Conservation (phyloP, 2,113 vertebrate species). For the Phylloscopus trochilus region DNA sequence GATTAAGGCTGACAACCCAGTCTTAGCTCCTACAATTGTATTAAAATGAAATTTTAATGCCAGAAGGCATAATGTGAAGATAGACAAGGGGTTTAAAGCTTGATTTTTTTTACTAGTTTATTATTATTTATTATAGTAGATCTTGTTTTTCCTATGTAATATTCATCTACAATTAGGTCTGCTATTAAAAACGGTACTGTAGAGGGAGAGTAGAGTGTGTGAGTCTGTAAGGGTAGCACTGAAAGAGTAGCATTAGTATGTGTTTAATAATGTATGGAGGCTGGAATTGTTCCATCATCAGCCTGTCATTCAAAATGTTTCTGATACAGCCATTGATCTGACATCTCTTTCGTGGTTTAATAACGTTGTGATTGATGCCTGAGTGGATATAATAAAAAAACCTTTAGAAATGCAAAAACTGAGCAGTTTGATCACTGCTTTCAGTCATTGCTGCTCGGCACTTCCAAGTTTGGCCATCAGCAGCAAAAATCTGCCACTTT, state of each 20-base stretch:
- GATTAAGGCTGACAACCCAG: neutral
- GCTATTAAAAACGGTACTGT: neutral
- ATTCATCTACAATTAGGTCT: neutral
- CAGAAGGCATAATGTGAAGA: neutral
- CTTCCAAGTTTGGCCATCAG: neutral
- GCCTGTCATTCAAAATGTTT: conserved; percentile 47
- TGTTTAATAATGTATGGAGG: conserved; percentile 46
- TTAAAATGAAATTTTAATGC: conserved; percentile 10
- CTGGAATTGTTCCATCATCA: conserved; percentile 37
- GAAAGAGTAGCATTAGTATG: neutral
- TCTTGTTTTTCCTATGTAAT: neutral
- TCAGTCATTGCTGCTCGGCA: neutral
- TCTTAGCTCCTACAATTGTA: neutral
- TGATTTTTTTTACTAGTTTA: neutral
- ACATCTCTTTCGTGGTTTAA: conserved; percentile 21
- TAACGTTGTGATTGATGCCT: conserved; percentile 51
- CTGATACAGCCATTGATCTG: conserved; percentile 14
- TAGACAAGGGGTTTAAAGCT: neutral
- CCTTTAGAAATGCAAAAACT: conserved; percentile 7
- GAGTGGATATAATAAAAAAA: conserved; percentile 18
- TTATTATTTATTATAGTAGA: conserved; percentile 20
- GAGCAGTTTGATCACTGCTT: neutral
- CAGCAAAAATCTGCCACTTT: neutral
- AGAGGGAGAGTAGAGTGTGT: neutral
- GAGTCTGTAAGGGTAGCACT: neutral